Evolutionary conservation across 35 echinoderm and acorn worm genomes (phyloP), one percentile per base, ranked within the genome.

Genomic region (Heliocidaris erythrogramma): DNA sequence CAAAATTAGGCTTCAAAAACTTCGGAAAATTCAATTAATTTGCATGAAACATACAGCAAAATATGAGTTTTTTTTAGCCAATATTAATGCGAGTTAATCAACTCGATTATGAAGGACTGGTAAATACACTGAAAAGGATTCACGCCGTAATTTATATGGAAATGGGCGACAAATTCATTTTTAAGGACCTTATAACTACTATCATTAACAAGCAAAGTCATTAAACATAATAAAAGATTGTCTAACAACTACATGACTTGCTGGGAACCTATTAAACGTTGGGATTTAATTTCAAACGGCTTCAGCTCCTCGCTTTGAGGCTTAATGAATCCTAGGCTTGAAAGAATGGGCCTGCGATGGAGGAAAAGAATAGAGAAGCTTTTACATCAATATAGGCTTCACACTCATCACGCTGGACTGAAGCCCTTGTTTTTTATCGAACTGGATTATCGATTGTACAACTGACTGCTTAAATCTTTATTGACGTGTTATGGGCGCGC

Each of bases 391-490:
- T 78, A 78, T 78, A 78, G 65, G 7, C 65, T 21, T 42, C 17
- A 78, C 7, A 78, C 21, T 78, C 65, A 78, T 27, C 65, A 78
- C 8, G 65, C 65, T 21, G 27, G 21, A 78, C 87, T 48, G 47
- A 89, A 89, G 17, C 47, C 87, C 47, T 89, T 89, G 31, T 48
- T 89, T 32, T 89, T 89, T 89, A 89, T 89, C 32, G 31, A 48
- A 89, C 47, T 48, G 30, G 30, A 47, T 89, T 89, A 89, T 89
- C 87, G 87, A 89, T 31, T 32, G 5, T 9, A 16, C 18, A 47
- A 89, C 87, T 89, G 87, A 89, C 87, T 89, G 24, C 31, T 78
- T 8, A 89, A 89, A 89, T 89, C 87, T 31, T 35, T 89, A 89
- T 89, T 89, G 87, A 89, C 87, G 32, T 89, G 17, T 89, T 89